These are phyloP conservation scores for Papilio polytes DNA, from an alignment of 1,140 invertebrate genomes.

Conservation along the genomic window DNA sequence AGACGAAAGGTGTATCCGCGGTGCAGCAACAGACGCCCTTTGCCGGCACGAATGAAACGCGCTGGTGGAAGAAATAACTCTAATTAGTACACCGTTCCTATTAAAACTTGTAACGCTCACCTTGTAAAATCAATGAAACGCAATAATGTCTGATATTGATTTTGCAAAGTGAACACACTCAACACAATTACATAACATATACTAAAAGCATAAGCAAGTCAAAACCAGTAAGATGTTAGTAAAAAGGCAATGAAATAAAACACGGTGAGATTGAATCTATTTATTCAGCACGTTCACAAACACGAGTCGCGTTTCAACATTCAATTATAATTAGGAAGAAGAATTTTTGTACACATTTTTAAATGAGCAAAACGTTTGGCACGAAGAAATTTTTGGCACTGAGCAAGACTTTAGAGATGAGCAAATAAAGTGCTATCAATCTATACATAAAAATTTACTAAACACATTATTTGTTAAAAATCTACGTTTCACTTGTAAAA, in stretches of 20 bases:
- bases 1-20: constrained; percentile 78
- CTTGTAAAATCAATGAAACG: constrained; percentile 31
- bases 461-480: constrained; percentile 28
- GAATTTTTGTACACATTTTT: constrained; percentile 25
- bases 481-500: not conserved
- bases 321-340: constrained; percentile 42
- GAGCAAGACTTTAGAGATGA: constrained; percentile 31
- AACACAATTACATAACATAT: not conserved
- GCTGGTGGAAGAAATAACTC: constrained; percentile 59
- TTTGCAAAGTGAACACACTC: constrained; percentile 33
- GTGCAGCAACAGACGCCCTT: constrained; percentile 74
- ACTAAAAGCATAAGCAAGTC: constrained; percentile 4
- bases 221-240: not conserved
- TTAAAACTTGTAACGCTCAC: constrained; percentile 3
- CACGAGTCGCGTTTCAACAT: constrained; percentile 46
- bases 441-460: constrained; percentile 23
- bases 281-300: constrained; percentile 52
- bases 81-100: constrained; percentile 46
- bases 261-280: constrained; percentile 42
- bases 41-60: constrained; percentile 79
- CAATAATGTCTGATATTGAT: constrained; percentile 25
- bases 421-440: constrained; percentile 25
- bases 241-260: constrained; percentile 45
- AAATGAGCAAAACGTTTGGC: constrained; percentile 41
- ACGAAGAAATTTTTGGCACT: constrained; percentile 32